Base-by-base conservation (phyloP, 2,797 vertebrate genomes). In the Pitangus sulphuratus region DNA sequence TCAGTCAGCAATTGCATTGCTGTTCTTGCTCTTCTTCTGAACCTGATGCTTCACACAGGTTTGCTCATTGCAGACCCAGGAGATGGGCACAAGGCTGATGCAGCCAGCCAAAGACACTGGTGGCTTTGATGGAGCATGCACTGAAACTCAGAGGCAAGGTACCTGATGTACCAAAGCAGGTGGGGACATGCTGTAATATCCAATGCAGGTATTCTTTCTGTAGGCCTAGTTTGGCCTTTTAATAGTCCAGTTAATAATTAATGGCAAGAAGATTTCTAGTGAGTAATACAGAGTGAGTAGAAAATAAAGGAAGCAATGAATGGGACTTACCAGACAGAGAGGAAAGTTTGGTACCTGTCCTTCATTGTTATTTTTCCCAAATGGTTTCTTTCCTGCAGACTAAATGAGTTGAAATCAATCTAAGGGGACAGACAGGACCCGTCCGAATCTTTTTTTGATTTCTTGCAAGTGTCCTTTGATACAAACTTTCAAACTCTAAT, bases 41-140 rank as follows among this genome's bases (percentile, higher is more conserved):
- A 19, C 24, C 8, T 44, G 44, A 21, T 61, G 42, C 21, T 22
- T 45, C 8, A 7, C 39, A 22, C 15, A 12, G 31, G 7, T 40
- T 31, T 61, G 11, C 16, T 53, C 42, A 1, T 22, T 50, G 71
- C 37, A 45, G 53, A 20, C 22, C 20, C 0, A 0, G n/a, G 30
- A 78, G 44, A 6, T 1, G 2, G 16, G 53, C 70, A 31, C 28
- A 48, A 22, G 31, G 84, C 58, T 76, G 66, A 14, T 1, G 2
- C 26, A 69, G 66, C 39, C 60, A 50, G 15, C 37, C 28, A 30
- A 56, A 61, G 16, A 30, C 2, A 1, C 28, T n/a, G 14, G 15
- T 57, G 25, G 26, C 39, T 76, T 45, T 75, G 61, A 33, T 25
- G 33, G 28, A 81, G 26, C 25, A 51, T 40, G 24, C 3, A 6